These are phyloP conservation scores for Phataginus tetradactyla DNA, from an alignment of 2,797 vertebrate species.

Conservation along the genomic window DNA sequence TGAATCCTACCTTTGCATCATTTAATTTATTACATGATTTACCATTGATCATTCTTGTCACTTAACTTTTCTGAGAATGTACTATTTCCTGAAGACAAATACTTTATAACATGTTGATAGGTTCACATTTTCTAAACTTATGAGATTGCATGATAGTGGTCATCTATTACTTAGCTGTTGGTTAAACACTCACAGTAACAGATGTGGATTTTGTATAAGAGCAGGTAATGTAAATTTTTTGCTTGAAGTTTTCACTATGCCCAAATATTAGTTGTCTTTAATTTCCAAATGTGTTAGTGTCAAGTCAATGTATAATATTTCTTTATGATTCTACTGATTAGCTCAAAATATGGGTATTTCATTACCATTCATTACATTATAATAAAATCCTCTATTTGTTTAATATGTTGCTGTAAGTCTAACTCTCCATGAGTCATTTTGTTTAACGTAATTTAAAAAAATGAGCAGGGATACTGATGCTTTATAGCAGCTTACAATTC, in stretches of 20 bases:
- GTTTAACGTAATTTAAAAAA: background rate
- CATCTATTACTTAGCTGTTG: background rate
- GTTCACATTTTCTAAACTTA: background rate
- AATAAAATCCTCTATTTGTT: background rate
- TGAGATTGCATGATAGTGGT: background rate
- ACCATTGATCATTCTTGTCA: background rate
- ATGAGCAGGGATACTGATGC: background rate
- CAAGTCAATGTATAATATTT: background rate
- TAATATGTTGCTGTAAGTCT: background rate
- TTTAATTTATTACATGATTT: background rate
- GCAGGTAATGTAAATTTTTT: background rate
- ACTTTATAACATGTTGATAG: background rate
- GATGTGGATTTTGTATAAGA: background rate
- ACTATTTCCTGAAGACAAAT: background rate
- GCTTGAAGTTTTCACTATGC: background rate
- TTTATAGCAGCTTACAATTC: background rate
- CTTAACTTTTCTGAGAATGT: background rate
- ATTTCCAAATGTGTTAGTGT: background rate
- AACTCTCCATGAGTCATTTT: background rate
- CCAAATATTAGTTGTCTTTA: constrained; percentile 29
- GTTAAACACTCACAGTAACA: background rate
- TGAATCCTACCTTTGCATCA: background rate
- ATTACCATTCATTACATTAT: background rate
- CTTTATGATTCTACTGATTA: background rate
- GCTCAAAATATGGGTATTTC: background rate